Evolutionary conservation across 2,888 invertebrate genomes (phyloP).

Genomic region (Melieria crassipennis): DNA sequence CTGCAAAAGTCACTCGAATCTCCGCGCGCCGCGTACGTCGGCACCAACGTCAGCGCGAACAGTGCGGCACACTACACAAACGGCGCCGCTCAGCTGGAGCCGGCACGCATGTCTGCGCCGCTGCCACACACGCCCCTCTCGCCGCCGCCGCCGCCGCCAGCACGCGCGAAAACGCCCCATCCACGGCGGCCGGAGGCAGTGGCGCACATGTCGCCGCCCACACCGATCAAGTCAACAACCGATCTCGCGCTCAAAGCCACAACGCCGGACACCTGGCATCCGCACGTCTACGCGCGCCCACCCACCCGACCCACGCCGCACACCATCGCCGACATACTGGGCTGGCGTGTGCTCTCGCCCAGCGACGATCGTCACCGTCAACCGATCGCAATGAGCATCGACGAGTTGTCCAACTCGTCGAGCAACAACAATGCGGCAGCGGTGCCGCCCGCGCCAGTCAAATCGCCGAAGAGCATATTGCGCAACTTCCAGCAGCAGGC

Average conservation of each 20-base stretch:
- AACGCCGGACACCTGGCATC: constrained; percentile 77
- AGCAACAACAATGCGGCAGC: constrained; percentile 27
- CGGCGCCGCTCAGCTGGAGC: constrained; percentile 9
- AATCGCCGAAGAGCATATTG: constrained; percentile 62
- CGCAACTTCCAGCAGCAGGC: constrained; percentile 59
- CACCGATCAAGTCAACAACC: constrained; percentile 22
- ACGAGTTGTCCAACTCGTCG: constrained; percentile 44
- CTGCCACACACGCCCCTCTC: constrained; percentile 34
- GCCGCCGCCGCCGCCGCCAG: constrained; percentile 41
- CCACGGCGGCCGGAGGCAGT: constrained; percentile 24
- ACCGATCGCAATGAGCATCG: constrained; percentile 33
- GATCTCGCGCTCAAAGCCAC: constrained; percentile 19
- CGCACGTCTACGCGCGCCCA: constrained; percentile 86
- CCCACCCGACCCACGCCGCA: constrained; percentile 87
- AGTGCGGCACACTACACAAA: background rate
- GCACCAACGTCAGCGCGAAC: constrained; percentile 35
- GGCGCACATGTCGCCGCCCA: constrained; percentile 14
- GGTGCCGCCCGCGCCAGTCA: constrained; percentile 51
- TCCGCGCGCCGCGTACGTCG: background rate
- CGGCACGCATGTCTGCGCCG: constrained; percentile 32
- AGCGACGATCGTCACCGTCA: background rate
- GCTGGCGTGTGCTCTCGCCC: constrained; percentile 65
- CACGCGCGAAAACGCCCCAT: constrained; percentile 43
- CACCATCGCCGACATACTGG: constrained; percentile 87
- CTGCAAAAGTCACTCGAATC: constrained; percentile 57